Evolutionary conservation across 2,888 invertebrate species (phyloP), one percentile per base, ranked within the genome.

Genomic region (Apotomis turbidana): DNA sequence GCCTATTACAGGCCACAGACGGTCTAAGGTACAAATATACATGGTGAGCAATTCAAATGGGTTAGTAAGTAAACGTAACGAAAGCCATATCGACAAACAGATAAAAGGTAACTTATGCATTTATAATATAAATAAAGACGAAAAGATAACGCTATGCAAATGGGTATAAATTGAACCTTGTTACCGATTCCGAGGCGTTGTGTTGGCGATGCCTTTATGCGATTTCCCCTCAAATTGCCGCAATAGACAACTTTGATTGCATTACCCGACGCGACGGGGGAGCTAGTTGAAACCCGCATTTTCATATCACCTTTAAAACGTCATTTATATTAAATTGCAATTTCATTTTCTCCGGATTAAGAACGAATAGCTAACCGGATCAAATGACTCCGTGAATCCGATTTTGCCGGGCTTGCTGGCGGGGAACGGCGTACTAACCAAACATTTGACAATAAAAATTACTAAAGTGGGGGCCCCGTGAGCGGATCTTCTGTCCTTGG

Each of bases 211-310:
- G 51, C 76, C 68, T 85, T 88, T 86, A 86, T 84, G 80, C 81
- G 83, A 86, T 87, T 87, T 84, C 79, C 82, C 80, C 80, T 80
- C 81, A 85, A 86, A 86, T 87, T 83, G 85, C 83, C 78, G 82
- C 83, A 84, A 87, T 83, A 81, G 83, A 80, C 78, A 76, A 77
- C 75, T 74, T 79, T 87, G 84, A 87, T 87, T 87, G 83, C 81
- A 82, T 87, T 87, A 83, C 80, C 78, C 80, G 77, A 78, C 80
- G 78, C 81, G 81, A 73, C 78, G 75, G 69, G 78, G 79, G 77
- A 78, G 75, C 76, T 78, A 80, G 80, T 77, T 78, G 79, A 60
- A 51, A 12, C 12, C 58, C 41, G 38, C 60, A 68, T 55, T 59
- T 72, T 68, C 67, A 72, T 58, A 58, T 68, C 44, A 38, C 59